Evolutionary conservation across 2,113 vertebrate species (phyloP).

Genomic region (Myiozetetes cayanensis): DNA sequence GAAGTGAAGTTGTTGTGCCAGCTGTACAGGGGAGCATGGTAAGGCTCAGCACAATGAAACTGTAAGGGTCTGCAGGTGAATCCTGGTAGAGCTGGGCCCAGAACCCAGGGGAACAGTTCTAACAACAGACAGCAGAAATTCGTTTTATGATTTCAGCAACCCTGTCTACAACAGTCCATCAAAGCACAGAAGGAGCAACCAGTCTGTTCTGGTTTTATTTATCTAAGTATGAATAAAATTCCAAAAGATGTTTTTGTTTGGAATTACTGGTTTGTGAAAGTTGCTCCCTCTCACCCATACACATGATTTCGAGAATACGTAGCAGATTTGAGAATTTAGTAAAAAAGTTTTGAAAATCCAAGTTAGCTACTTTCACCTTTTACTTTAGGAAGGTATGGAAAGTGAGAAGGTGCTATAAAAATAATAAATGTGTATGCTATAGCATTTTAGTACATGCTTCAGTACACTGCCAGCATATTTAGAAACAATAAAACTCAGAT

Average conservation of each 20-base stretch:
- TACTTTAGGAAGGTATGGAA: background rate
- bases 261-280: background rate
- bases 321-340: background rate
- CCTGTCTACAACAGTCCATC: background rate
- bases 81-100: too few species aligned
- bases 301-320: background rate
- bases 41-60: accelerated
- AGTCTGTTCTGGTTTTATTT: background rate
- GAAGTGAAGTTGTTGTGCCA: background rate
- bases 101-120: background rate
- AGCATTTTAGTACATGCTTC: background rate
- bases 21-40: background rate
- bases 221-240: background rate
- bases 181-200: background rate
- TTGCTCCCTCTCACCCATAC: background rate
- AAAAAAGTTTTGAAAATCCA: background rate
- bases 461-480: background rate
- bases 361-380: background rate
- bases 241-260: background rate
- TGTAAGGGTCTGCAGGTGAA: background rate
- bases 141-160: background rate
- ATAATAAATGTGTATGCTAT: background rate
- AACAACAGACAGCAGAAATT: background rate
- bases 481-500: background rate
- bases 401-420: background rate